Conservation (phyloP, 53 echinoderm and acorn worm genomes). For the Arbacia lixula region DNA sequence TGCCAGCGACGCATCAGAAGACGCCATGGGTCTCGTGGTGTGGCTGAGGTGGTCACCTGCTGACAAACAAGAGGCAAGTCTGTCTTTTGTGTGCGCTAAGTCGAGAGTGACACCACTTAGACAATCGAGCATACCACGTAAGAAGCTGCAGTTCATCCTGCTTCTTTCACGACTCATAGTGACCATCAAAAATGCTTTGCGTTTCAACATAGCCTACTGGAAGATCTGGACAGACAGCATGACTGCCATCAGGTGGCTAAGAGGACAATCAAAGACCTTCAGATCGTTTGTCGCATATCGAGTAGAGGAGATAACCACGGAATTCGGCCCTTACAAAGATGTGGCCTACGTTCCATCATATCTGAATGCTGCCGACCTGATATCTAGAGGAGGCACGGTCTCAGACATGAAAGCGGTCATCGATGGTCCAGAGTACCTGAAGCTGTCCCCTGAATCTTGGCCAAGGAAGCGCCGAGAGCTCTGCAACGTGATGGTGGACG, state of each 20-base stretch:
- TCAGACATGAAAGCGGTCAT: conserved; percentile 21
- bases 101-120: conserved; percentile 68
- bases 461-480: conserved; percentile 69
- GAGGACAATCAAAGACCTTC: conserved; percentile 63
- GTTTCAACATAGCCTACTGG: conserved; percentile 63
- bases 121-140: conserved; percentile 69
- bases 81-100: conserved; percentile 66
- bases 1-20: conserved; percentile 75
- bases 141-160: conserved; percentile 68
- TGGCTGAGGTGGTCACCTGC: conserved; percentile 74
- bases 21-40: conserved; percentile 69
- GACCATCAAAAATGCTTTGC: conserved; percentile 63
- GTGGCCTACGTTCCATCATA: neutral
- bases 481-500: conserved; percentile 71
- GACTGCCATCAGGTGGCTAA: conserved; percentile 59
- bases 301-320: conserved; percentile 5
- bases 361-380: neutral
- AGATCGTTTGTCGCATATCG: conserved; percentile 7
- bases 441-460: conserved; percentile 30
- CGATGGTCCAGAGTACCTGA: conserved; percentile 41
- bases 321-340: neutral
- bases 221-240: conserved; percentile 74
- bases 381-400: conserved; percentile 15
- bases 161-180: conserved; percentile 65
- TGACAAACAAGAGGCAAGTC: conserved; percentile 32